Base-by-base conservation (phyloP, 2,113 vertebrate genomes). In the Silurus asotus region DNA sequence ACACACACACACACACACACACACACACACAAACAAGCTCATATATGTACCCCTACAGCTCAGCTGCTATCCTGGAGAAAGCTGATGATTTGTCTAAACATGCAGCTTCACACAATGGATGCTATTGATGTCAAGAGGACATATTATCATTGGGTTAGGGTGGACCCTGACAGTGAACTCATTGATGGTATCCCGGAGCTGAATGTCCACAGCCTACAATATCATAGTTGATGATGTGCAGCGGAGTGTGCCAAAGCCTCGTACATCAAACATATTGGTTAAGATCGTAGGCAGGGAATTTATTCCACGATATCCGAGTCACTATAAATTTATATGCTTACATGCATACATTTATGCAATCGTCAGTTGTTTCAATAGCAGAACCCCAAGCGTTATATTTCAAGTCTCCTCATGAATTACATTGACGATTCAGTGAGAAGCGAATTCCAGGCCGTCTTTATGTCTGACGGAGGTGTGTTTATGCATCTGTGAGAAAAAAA, bases 51-150 rank as follows among this genome's bases (percentile, higher is more conserved):
- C n/a, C 65, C 56, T 75, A 84, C 17, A 87, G 76, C 53, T 69
- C 83, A 72, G 77, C 69, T 84, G 55, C 88, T 62, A 86, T 87
- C 88, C 87, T 83, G 81, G 85, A 90, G 84, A 84, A 86, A 84
- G 82, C 82, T 77, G 61, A 53, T 74, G 82, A 84, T 88, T 82
- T 87, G 88, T 77, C 88, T 90, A 72, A 86, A 70, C 88, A 86
- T 58, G 88, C 88, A 65, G 55, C 82, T 65, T 62, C 59, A 82
- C 84, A 89, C 86, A 91, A 90, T 85, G 79, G 79, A 82, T 49
- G 48, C 62, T 56, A 87, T 89, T 90, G 86, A 89, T 59, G 84
- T 82, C 81, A 72, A 58, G 75, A 11, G 78, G 75, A 77, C 80
- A 75, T 25, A 83, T 74, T 51, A 59, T 70, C 48, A 70, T 56